Percentiles rank a stretch among this genome's conserved stretches.
Evolutionary conservation across 2,888 invertebrate species (phyloP).

Genomic region (Norana najaformis): DNA sequence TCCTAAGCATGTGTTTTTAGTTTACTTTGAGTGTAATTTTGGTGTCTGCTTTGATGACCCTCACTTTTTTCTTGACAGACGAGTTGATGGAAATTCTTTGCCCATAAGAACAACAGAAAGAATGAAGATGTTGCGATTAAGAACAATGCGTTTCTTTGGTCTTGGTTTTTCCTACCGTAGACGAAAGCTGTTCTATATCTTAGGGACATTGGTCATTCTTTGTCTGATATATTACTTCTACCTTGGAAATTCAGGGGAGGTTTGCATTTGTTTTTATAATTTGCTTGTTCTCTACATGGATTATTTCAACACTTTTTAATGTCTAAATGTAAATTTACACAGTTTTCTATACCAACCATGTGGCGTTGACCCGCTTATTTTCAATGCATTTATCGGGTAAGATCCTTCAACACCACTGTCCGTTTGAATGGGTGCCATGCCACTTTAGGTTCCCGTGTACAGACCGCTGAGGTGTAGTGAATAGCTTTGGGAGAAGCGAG

Average conservation of each 20-base stretch:
- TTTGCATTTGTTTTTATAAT: background rate
- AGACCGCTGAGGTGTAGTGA: too few species aligned
- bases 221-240: slow-evolving; percentile 9
- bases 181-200: background rate
- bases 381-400: too few species aligned
- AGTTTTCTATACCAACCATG: too few species aligned
- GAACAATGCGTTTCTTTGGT: background rate
- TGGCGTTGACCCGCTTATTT: too few species aligned
- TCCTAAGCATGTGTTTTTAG: too few species aligned
- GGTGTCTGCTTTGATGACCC: background rate
- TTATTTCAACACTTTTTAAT: background rate
- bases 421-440: too few species aligned
- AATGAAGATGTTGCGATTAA: slow-evolving; percentile 20
- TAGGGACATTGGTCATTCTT: background rate
- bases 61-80: slow-evolving; percentile 10
- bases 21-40: background rate
- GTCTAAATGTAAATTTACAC: too few species aligned
- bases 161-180: background rate
- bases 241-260: slow-evolving; percentile 1
- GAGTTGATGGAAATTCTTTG: slow-evolving; percentile 19
- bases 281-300: background rate
- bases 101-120: background rate
- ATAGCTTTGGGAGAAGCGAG: too few species aligned
- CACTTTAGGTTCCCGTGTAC: too few species aligned
- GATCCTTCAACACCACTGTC: too few species aligned